These are phyloP conservation scores for Chloroceryle amazona DNA, from an alignment of 2,797 vertebrate species.

Conservation along the genomic window DNA sequence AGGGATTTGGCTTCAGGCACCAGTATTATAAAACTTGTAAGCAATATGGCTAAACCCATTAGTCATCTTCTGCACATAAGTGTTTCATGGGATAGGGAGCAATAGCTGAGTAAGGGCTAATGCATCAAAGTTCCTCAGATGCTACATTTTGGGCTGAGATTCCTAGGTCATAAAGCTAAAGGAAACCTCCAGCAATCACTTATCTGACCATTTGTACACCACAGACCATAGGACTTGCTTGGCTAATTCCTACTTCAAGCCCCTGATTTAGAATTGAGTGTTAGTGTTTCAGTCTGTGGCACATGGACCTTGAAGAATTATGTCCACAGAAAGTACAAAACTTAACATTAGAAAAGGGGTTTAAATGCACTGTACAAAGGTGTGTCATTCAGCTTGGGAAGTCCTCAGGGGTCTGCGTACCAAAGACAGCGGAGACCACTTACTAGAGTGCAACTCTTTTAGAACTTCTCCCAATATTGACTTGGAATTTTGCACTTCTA, in stretches of 20 bases:
- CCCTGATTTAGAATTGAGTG: neutral
- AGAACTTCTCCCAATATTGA: neutral
- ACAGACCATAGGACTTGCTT: neutral
- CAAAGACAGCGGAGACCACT: neutral
- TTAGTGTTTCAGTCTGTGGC: neutral
- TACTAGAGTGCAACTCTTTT: neutral
- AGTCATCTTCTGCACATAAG: neutral
- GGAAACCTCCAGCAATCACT: neutral
- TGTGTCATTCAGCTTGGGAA: neutral
- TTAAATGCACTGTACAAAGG: neutral
- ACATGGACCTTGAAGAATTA: neutral
- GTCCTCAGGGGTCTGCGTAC: neutral
- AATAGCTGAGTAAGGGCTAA: neutral
- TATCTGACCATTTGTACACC: neutral
- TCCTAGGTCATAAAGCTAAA: neutral
- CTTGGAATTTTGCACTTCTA: neutral
- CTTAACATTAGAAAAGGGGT: neutral
- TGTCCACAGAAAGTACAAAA: neutral
- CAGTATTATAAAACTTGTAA: conserved; percentile 8
- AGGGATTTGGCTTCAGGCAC: neutral
- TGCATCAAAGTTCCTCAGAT: neutral
- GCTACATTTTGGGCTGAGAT: neutral
- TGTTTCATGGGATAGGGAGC: neutral
- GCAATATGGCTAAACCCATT: conserved; percentile 30
- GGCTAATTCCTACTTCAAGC: neutral